Evolutionary conservation across 1,140 invertebrate species (phyloP), one percentile per base, ranked within the genome.

Genomic region (Drosophila rufa): DNA sequence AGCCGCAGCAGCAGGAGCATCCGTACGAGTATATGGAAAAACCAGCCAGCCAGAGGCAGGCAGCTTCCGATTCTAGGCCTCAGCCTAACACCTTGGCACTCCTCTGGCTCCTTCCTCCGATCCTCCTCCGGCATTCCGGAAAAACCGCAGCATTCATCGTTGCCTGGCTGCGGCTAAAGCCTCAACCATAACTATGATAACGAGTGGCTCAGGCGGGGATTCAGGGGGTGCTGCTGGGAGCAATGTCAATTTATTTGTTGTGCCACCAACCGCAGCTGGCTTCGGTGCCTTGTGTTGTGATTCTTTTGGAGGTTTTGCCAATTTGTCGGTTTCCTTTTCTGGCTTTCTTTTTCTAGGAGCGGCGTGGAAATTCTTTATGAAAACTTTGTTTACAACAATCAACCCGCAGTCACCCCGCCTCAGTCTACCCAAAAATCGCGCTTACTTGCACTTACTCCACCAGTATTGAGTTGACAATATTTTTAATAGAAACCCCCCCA

Each of bases 371-470:
- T 83, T 84, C 85, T 78, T 84, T 89, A 81, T 90, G 80, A 84
- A 89, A 89, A 89, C 85, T 89, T 89, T 87, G 84, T 83, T 82
- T 86, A 82, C 79, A 82, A 86, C 79, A 86, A 87, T 86, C 82
- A 86, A 85, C 79, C 47, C 33, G 30, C 45, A 55, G 56, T 46
- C 57, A 66, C 43, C 36, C 56, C 53, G 22, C 14, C 53, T 22
- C 25, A 15, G 3, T 4, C 51, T 17, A 36, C 0, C 6, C 2
- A 56, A 51, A 40, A 58, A 12, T 42, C 38, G 38, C 66, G 15
- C 47, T 50, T 50, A 46, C 46, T 60, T 59, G 70, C 77, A 67
- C 56, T 53, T 64, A 55, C 69, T 48, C 42, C 42, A 42, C 51
- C 42, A 53, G 74, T 90, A 84, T 89, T 84, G 85, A 84, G 85